phyloP scores from a whole-genome alignment of 2,797 vertebrate genomes.

The Chaenodraco wilsoni region DNA sequence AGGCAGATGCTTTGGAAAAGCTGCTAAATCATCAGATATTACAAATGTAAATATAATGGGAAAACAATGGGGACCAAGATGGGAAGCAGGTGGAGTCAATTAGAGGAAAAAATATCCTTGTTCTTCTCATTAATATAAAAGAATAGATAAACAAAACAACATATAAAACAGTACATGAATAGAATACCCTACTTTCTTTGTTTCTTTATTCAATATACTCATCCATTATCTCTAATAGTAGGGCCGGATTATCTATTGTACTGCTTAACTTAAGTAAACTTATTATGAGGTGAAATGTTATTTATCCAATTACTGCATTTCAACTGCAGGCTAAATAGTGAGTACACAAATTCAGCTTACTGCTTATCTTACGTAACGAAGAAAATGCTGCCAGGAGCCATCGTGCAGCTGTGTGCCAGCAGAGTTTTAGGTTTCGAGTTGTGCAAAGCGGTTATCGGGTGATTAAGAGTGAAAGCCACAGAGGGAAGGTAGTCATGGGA shows the following conservation, averaged over 20 bases:
- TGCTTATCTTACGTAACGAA: not conserved
- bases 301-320: slow-evolving; percentile 20
- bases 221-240: not conserved
- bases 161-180: not conserved
- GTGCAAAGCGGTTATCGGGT: slow-evolving; percentile 52
- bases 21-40: slow-evolving; percentile 55
- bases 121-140: slow-evolving; percentile 12
- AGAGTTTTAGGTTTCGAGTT: slow-evolving; percentile 29
- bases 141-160: not conserved
- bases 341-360: slow-evolving; percentile 1
- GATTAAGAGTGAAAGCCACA: slow-evolving; percentile 43
- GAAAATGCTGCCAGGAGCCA: slow-evolving; percentile 6
- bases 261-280: not conserved
- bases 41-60: slow-evolving; percentile 58
- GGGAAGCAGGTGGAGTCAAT: slow-evolving; percentile 52
- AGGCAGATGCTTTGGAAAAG: slow-evolving; percentile 38
- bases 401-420: slow-evolving; percentile 15
- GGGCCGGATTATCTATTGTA: slow-evolving; percentile 1
- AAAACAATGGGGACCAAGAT: slow-evolving; percentile 43
- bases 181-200: not conserved
- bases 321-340: not conserved
- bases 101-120: slow-evolving; percentile 24
- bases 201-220: not conserved
- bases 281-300: not conserved
- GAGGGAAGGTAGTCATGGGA: slow-evolving; percentile 39